Evolutionary conservation across 2,113 vertebrate genomes (phyloP).

Genomic region (Solea solea): DNA sequence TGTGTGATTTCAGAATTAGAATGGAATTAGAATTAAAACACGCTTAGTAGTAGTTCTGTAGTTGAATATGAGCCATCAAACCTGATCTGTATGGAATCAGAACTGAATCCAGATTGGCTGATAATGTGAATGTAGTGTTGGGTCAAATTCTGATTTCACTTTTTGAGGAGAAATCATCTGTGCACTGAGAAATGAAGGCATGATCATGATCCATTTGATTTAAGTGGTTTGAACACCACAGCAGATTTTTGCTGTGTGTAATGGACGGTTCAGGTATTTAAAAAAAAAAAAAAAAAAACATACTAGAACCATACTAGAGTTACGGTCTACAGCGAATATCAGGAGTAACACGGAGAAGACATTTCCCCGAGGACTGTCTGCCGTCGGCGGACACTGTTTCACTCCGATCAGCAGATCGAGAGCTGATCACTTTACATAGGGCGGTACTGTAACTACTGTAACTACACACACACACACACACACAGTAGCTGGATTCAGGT

Average conservation of each 20-base stretch:
- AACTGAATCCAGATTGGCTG: too few relatives aligned
- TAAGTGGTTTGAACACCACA: slow-evolving; percentile 17
- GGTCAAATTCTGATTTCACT: too few relatives aligned
- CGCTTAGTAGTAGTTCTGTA: too few relatives aligned
- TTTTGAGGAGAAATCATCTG: too few relatives aligned
- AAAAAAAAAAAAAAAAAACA: not conserved
- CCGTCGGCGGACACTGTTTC: slow-evolving; percentile 73
- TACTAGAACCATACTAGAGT: slow-evolving; percentile 42
- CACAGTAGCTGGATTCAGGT: slow-evolving; percentile 35
- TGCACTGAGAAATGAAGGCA: too few relatives aligned
- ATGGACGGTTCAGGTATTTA: slow-evolving; percentile 18
- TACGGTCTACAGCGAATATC: slow-evolving; percentile 53
- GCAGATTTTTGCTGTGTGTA: slow-evolving; percentile 9
- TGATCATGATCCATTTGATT: not conserved
- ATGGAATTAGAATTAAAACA: too few relatives aligned
- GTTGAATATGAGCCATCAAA: too few relatives aligned
- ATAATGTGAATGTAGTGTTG: too few relatives aligned
- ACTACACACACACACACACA: slow-evolving; percentile 45
- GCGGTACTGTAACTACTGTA: slow-evolving; percentile 67
- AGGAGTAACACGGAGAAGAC: slow-evolving; percentile 51
- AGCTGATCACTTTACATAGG: slow-evolving; percentile 80
- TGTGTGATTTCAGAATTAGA: too few relatives aligned
- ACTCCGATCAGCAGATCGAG: slow-evolving; percentile 72
- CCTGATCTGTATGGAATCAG: too few relatives aligned
- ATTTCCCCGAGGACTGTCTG: slow-evolving; percentile 54